These are phyloP conservation scores for Philaethria dido DNA, from an alignment of 2,888 invertebrate genomes.

Conservation along the genomic window DNA sequence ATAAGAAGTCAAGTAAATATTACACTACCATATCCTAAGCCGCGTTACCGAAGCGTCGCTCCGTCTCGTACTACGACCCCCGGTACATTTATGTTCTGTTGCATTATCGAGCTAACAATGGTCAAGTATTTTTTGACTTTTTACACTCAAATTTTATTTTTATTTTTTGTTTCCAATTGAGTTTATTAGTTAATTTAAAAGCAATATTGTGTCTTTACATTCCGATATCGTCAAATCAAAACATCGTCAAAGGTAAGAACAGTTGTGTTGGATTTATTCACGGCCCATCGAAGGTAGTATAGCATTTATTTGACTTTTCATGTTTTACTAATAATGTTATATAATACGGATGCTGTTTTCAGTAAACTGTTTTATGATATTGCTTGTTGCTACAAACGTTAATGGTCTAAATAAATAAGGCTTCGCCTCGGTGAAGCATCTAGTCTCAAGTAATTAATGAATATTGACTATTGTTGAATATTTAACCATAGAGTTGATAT, in stretches of 20 bases:
- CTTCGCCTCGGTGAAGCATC: slow-evolving; percentile 17
- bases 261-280: slow-evolving; percentile 58
- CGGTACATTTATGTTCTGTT: slow-evolving; percentile 76
- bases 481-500: slow-evolving; percentile 17
- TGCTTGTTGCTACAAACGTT: slow-evolving; percentile 32
- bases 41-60: slow-evolving; percentile 50
- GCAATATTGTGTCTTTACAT: slow-evolving; percentile 71
- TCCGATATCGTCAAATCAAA: slow-evolving; percentile 69
- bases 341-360: slow-evolving; percentile 31
- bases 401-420: slow-evolving; percentile 28
- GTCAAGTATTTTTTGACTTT: slow-evolving; percentile 85
- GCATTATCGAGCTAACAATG: slow-evolving; percentile 82
- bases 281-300: slow-evolving; percentile 80
- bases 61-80: slow-evolving; percentile 27
- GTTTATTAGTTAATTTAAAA: slow-evolving; percentile 61
- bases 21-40: slow-evolving; percentile 84
- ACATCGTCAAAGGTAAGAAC: slow-evolving; percentile 79
- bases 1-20: slow-evolving; percentile 85
- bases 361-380: slow-evolving; percentile 21
- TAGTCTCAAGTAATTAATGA: slow-evolving; percentile 28
- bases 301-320: slow-evolving; percentile 83
- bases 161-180: slow-evolving; percentile 68
- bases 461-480: slow-evolving; percentile 14
- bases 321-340: slow-evolving; percentile 40
- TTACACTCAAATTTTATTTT: slow-evolving; percentile 82